Conservation (phyloP, 2,888 invertebrate species). For the Clepsis dumicolana region DNA sequence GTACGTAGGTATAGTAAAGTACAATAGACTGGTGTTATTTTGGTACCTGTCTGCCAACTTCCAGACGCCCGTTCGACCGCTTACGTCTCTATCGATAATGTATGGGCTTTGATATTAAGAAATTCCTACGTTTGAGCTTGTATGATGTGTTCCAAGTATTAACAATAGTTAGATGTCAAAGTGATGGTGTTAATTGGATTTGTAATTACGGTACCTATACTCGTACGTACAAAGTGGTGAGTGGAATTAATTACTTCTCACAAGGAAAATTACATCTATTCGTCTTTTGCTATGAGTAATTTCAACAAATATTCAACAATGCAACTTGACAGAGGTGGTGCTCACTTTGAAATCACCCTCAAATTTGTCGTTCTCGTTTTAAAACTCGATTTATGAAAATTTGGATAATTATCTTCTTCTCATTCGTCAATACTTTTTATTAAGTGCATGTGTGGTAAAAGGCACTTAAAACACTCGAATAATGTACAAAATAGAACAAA, state of each 20-base stretch:
- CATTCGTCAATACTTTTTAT: too few species aligned
- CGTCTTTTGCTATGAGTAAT: too few species aligned
- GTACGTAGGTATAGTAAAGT: conserved; percentile 62
- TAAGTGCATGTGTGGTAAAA: too few species aligned
- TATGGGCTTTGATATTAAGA: conserved; percentile 23
- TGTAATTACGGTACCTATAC: conserved; percentile 3
- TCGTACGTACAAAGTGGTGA: background rate
- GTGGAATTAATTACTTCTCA: conserved; percentile 1
- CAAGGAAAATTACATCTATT: too few species aligned
- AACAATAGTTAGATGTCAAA: conserved; percentile 11
- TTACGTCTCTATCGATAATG: conserved; percentile 29
- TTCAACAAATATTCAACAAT: too few species aligned
- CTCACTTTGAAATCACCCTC: too few species aligned
- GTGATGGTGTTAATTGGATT: conserved; percentile 9
- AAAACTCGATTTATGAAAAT: too few species aligned
- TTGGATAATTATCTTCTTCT: too few species aligned
- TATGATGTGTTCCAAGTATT: conserved; percentile 2
- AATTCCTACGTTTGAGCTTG: conserved; percentile 25
- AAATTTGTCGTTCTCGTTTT: too few species aligned
- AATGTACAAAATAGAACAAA: background rate
- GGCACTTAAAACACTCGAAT: background rate
- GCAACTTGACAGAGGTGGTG: too few species aligned
- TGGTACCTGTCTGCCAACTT: conserved; percentile 65
- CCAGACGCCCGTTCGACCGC: conserved; percentile 54
- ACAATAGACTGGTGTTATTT: conserved; percentile 82